Evolutionary conservation across 2,888 invertebrate species (phyloP).

Genomic region (Xiphydria camelus): DNA sequence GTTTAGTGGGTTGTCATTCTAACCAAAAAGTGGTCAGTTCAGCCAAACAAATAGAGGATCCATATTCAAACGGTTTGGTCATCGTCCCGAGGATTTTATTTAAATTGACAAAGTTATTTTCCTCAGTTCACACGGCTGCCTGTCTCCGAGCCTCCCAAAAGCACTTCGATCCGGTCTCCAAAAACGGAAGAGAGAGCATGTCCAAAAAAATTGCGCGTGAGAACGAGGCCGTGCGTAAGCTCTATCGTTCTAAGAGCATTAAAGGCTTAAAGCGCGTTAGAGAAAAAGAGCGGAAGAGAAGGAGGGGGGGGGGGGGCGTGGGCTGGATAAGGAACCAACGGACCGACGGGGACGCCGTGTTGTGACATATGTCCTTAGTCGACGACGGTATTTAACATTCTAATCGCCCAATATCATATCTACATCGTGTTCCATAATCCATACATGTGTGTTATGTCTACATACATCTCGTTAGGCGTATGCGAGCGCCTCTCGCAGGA

Average conservation of each 20-base stretch:
- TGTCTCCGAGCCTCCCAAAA: too few relatives aligned
- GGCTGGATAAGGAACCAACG: conserved; percentile 6
- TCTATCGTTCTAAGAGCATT: conserved; percentile 1
- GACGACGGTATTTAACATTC: conserved; percentile 3
- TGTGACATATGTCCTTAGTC: conserved; percentile 5
- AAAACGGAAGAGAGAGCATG: too few relatives aligned
- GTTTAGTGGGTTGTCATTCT: too few relatives aligned
- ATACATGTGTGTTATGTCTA: not conserved
- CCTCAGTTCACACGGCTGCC: too few relatives aligned
- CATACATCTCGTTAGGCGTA: not conserved
- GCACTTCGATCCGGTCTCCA: too few relatives aligned
- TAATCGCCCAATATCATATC: conserved; percentile 6
- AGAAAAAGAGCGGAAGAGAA: not conserved
- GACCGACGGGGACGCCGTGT: conserved; percentile 1
- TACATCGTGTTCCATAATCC: conserved; percentile 4
- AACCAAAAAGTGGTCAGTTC: too few relatives aligned
- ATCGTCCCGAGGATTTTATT: too few relatives aligned
- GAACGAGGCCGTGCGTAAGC: not conserved
- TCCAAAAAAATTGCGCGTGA: too few relatives aligned
- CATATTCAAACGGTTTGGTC: too few relatives aligned
- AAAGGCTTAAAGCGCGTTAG: not conserved
- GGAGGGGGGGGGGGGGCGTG: not conserved
- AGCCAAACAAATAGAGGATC: too few relatives aligned
- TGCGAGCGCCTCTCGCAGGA: too few relatives aligned
- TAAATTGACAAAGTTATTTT: too few relatives aligned